Evolutionary conservation across 2,797 vertebrate species (phyloP).

Genomic region (Tadarida brasiliensis): DNA sequence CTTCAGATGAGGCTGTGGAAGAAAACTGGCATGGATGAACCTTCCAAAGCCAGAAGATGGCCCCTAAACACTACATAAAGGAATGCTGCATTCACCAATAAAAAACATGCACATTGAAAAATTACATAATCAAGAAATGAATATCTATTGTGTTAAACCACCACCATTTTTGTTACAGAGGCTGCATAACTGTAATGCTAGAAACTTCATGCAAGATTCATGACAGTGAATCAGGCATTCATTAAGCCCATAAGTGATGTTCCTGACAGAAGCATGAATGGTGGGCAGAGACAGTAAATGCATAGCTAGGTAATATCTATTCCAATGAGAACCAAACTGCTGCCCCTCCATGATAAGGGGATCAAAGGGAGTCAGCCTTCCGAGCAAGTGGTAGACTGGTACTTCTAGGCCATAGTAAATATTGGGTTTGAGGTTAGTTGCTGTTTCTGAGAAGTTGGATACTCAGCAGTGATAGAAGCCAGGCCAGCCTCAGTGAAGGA

Average conservation of each 20-base stretch:
- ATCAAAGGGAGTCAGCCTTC: neutral
- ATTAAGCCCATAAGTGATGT: neutral
- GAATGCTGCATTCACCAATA: neutral
- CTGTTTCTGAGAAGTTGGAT: neutral
- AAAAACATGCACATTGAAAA: neutral
- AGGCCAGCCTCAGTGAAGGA: neutral
- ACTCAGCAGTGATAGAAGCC: neutral
- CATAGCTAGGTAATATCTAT: neutral
- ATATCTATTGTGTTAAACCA: neutral
- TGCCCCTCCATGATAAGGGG: neutral
- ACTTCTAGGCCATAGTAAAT: neutral
- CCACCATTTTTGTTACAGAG: neutral
- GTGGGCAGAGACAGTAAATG: neutral
- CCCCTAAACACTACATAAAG: neutral
- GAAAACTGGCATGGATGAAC: neutral
- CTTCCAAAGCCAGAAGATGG: neutral
- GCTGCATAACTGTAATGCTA: neutral
- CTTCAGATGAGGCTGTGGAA: neutral
- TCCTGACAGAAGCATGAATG: neutral
- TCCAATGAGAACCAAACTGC: neutral
- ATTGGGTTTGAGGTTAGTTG: neutral
- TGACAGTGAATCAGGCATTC: neutral
- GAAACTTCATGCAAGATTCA: neutral
- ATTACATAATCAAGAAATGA: neutral
- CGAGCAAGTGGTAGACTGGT: neutral